These are phyloP conservation scores for Pangasianodon gigas DNA, from an alignment of 2,113 vertebrate genomes.

Conservation along the genomic window DNA sequence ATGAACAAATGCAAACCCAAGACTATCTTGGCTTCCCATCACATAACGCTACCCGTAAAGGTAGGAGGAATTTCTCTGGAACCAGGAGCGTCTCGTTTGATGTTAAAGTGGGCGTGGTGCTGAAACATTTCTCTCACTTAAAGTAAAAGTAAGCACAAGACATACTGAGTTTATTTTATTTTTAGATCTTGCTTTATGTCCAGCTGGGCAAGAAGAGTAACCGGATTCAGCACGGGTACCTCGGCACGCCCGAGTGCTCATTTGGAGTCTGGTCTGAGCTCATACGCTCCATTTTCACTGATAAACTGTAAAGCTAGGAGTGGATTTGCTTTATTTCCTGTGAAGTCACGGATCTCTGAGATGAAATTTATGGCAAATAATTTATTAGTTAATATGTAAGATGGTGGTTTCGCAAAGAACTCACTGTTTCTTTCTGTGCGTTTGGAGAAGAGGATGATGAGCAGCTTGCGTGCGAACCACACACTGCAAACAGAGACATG, in stretches of 20 bases:
- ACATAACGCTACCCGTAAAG: neutral
- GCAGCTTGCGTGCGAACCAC: slow-evolving; percentile 86
- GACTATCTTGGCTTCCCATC: neutral
- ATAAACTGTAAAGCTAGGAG: neutral
- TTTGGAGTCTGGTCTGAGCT: neutral
- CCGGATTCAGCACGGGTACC: too few relatives aligned
- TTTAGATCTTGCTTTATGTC: too few relatives aligned
- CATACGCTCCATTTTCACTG: neutral
- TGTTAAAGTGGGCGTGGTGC: neutral
- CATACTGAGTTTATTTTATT: too few relatives aligned
- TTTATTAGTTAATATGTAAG: neutral
- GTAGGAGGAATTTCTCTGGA: neutral
- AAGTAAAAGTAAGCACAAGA: neutral
- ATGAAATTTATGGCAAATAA: too few relatives aligned
- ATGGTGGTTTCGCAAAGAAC: slow-evolving; percentile 50
- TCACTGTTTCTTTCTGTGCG: slow-evolving; percentile 96
- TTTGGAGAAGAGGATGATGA: slow-evolving; percentile 93
- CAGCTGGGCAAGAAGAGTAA: too few relatives aligned
- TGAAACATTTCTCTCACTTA: neutral
- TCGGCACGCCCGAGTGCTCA: too few relatives aligned
- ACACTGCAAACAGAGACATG: slow-evolving; percentile 74
- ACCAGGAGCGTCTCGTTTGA: neutral
- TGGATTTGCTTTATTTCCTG: neutral
- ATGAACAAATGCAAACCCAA: neutral
- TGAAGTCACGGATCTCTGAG: neutral